Percentiles rank a stretch among this genome's conserved stretches.
Evolutionary conservation across 1,140 invertebrate genomes (phyloP).

Genomic region (Acromyrmex heyeri): DNA sequence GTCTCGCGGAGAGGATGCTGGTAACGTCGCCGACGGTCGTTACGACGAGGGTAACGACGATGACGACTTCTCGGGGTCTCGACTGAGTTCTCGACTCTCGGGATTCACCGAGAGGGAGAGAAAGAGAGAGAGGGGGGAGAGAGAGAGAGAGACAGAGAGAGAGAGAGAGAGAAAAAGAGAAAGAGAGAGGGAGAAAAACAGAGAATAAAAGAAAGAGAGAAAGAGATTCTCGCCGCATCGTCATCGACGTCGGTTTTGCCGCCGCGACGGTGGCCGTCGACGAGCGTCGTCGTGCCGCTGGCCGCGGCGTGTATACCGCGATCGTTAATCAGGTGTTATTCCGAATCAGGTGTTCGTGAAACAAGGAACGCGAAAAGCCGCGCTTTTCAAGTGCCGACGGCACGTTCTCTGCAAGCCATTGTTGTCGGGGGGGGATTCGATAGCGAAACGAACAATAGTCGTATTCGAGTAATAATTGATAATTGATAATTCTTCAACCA

Average conservation of each 20-base stretch:
- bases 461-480: neutral
- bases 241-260: slow-evolving; percentile 64
- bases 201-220: neutral
- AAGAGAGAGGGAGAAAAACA: neutral
- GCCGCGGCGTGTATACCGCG: neutral
- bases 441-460: slow-evolving; percentile 2
- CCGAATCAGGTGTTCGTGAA: neutral
- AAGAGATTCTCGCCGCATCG: slow-evolving; percentile 6
- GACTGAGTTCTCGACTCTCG: slow-evolving; percentile 57
- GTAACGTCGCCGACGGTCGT: neutral
- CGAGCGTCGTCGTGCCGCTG: slow-evolving; percentile 40
- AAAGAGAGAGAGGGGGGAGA: neutral
- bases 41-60: neutral
- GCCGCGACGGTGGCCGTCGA: slow-evolving; percentile 55
- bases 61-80: slow-evolving; percentile 67
- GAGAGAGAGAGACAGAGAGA: neutral
- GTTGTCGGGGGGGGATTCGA: neutral
- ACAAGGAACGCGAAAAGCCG: neutral
- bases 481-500: neutral
- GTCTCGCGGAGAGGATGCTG: slow-evolving; percentile 24
- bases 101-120: neutral
- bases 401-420: neutral
- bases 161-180: neutral
- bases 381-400: slow-evolving; percentile 15
- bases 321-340: slow-evolving; percentile 23